These are phyloP conservation scores for Octomys mimax DNA, from an alignment of 2,797 vertebrate genomes.

Conservation along the genomic window DNA sequence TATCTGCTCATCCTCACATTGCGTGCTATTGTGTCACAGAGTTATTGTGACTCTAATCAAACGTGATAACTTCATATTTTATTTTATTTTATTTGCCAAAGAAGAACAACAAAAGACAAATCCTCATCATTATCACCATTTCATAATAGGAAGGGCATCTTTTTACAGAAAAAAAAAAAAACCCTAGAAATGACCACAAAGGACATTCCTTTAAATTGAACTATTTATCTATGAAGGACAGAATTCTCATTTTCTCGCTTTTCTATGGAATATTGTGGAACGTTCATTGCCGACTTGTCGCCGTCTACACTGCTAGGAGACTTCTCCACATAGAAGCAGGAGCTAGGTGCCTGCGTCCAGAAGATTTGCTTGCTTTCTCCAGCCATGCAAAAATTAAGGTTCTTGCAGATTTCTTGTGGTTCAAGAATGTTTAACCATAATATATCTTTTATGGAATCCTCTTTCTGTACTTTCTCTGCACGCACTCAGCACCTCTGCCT, in stretches of 20 bases:
- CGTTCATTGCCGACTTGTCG: neutral
- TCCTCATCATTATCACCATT: neutral
- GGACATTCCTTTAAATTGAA: neutral
- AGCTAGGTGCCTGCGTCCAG: neutral
- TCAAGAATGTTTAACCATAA: neutral
- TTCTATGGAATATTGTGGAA: neutral
- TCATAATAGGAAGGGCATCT: neutral
- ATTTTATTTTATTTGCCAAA: neutral
- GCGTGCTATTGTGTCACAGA: neutral
- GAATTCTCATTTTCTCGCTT: neutral
- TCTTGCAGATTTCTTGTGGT: neutral
- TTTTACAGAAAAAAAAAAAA: neutral
- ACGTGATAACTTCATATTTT: neutral
- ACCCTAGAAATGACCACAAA: neutral
- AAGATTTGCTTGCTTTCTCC: neutral
- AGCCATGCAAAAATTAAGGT: neutral
- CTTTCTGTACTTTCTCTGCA: constrained; percentile 13
- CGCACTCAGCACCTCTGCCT: neutral
- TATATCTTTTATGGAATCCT: neutral
- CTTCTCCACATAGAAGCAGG: neutral
- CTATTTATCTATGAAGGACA: neutral
- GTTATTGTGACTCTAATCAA: neutral
- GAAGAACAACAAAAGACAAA: neutral
- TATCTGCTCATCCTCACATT: neutral
- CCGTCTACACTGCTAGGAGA: neutral